phyloP scores from a whole-genome alignment of 2,797 vertebrate genomes.

The Semotilus atromaculatus region DNA sequence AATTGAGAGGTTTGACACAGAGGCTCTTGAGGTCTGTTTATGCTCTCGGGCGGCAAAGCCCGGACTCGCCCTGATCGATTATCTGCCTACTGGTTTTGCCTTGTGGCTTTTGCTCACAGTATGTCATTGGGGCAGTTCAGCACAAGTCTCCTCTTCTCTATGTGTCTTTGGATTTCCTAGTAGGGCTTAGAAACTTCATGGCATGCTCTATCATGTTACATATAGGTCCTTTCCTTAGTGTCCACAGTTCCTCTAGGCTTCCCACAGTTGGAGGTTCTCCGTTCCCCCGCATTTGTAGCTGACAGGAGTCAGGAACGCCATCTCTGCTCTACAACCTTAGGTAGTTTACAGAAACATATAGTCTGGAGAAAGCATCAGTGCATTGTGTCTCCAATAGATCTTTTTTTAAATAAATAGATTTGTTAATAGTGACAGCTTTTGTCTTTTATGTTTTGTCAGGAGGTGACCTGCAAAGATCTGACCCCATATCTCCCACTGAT shows the following conservation, averaged over 20 bases:
- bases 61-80: not conserved
- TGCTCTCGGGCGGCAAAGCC: not conserved
- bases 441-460: constrained; percentile 57
- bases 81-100: not conserved
- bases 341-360: not conserved
- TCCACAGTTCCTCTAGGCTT: constrained; percentile 2
- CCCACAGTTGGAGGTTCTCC: not conserved
- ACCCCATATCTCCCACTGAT: constrained; percentile 51
- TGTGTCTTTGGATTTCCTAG: constrained; percentile 18
- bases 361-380: not conserved
- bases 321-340: not conserved
- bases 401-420: not conserved
- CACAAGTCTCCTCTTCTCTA: not conserved
- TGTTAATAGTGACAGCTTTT: constrained; percentile 8
- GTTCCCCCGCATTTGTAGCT: constrained; percentile 3
- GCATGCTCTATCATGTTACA: constrained; percentile 42
- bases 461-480: constrained; percentile 48
- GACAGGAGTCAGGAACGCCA: not conserved
- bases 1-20: constrained; percentile 28
- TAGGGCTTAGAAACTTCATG: not conserved
- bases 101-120: constrained; percentile 13
- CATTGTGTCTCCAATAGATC: not conserved
- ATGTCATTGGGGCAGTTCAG: constrained; percentile 26
- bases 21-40: constrained; percentile 11
- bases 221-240: constrained; percentile 13